phyloP scores from a whole-genome alignment of 2,113 vertebrate species.

The Chlorodrepanis virens region DNA sequence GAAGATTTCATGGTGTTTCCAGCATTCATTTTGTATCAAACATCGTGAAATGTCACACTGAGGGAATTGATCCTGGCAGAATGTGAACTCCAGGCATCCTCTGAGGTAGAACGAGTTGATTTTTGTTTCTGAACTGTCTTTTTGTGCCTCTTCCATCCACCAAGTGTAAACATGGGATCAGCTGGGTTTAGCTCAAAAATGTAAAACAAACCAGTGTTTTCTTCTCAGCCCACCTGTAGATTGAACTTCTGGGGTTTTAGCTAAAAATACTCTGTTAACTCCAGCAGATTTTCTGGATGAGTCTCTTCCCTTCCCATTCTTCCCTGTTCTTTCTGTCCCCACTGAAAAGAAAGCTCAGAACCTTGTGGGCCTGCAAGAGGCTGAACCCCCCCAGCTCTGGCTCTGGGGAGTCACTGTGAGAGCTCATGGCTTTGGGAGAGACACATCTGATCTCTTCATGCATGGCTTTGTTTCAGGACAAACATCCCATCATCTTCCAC shows the following conservation, averaged over 20 bases:
- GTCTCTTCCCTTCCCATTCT: neutral
- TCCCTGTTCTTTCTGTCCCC: neutral
- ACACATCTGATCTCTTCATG: neutral
- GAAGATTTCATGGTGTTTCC: neutral
- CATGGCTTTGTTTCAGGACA: neutral
- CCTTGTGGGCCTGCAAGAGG: neutral
- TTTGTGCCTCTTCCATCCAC: neutral
- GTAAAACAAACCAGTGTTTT: neutral
- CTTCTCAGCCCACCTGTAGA: neutral
- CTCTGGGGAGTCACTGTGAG: neutral
- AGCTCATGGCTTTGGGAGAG: neutral
- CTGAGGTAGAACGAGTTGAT: neutral
- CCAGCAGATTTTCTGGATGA: neutral
- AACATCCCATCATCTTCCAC: neutral
- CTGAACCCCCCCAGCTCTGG: neutral
- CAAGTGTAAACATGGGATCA: conserved; percentile 2
- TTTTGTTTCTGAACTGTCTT: neutral
- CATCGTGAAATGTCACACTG: neutral
- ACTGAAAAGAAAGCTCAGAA: neutral
- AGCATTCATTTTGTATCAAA: neutral
- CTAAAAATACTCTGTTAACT: neutral
- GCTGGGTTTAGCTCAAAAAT: neutral
- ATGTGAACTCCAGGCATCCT: neutral
- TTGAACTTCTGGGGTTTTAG: neutral
- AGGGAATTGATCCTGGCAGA: neutral